These are phyloP conservation scores for Pocillopora grandis DNA, from an alignment of 92 coral and sea anemone genomes.

Conservation along the genomic window DNA sequence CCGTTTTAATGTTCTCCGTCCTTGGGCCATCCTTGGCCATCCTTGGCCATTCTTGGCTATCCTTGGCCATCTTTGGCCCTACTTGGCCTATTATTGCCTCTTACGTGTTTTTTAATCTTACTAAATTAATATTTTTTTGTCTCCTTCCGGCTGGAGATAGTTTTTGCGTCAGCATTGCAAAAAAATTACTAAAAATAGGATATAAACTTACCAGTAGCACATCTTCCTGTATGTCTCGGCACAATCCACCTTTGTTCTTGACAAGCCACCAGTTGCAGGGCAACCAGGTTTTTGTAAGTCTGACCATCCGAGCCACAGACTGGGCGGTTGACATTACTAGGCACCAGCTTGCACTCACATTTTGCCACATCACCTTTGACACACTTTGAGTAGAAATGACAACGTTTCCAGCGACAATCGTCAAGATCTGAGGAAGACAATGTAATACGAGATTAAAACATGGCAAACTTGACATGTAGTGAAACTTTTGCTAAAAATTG, in stretches of 20 bases:
- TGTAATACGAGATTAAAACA: background rate
- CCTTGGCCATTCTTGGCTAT: too few species aligned
- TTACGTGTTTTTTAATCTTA: too few species aligned
- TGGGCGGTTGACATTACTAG: constrained; percentile 56
- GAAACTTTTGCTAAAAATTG: too few species aligned
- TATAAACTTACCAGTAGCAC: constrained; percentile 50
- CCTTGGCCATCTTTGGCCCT: too few species aligned
- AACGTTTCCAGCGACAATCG: constrained; percentile 81
- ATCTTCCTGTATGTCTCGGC: constrained; percentile 75
- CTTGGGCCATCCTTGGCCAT: too few species aligned
- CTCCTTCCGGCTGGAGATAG: too few species aligned
- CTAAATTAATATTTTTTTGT: too few species aligned
- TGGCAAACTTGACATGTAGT: too few species aligned
- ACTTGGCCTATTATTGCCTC: too few species aligned
- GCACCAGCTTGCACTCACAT: constrained; percentile 73
- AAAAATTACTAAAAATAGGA: background rate
- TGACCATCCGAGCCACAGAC: constrained; percentile 94
- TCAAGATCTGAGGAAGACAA: constrained; percentile 59
- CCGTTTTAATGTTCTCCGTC: too few species aligned
- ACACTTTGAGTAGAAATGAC: constrained; percentile 77
- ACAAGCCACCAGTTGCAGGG: constrained; percentile 67
- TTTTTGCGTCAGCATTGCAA: background rate
- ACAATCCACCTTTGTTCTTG: constrained; percentile 60
- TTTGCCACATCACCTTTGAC: constrained; percentile 57
- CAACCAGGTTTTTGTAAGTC: constrained; percentile 77